phyloP scores from a whole-genome alignment of 2,113 vertebrate species.

The Camelus bactrianus region DNA sequence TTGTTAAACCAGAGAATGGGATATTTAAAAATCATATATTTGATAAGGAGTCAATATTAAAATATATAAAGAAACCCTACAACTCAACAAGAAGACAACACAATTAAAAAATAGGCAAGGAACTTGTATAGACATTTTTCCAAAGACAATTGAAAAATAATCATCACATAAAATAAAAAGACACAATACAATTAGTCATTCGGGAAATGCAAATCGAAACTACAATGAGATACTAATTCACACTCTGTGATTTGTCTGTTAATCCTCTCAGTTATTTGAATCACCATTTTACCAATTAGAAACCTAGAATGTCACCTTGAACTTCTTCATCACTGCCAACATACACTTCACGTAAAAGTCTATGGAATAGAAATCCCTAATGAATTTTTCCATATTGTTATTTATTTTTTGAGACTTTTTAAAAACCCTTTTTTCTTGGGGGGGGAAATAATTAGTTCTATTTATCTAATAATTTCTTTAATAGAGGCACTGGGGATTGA shows the following conservation, averaged over 20 bases:
- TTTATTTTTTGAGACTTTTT: no score
- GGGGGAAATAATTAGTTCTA: no score
- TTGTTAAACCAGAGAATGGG: not conserved
- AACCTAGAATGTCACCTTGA: not conserved
- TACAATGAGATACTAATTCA: not conserved
- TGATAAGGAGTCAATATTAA: not conserved
- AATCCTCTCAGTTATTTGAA: not conserved
- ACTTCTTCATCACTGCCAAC: not conserved
- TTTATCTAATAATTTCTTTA: no score
- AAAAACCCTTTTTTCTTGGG: no score
- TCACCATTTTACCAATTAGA: not conserved
- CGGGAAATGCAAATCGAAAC: not conserved
- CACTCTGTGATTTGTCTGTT: not conserved
- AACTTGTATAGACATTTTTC: not conserved
- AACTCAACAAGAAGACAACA: not conserved
- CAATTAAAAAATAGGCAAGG: not conserved
- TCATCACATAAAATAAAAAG: not conserved
- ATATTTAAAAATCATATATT: no score
- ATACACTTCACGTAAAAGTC: not conserved
- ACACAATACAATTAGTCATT: not conserved
- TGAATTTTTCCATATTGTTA: not conserved
- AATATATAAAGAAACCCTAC: not conserved
- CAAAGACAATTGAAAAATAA: not conserved
- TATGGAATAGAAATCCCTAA: not conserved
- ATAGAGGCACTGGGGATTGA: no score